phyloP scores from a whole-genome alignment of 2,888 invertebrate genomes.

The Tineola bisselliella region DNA sequence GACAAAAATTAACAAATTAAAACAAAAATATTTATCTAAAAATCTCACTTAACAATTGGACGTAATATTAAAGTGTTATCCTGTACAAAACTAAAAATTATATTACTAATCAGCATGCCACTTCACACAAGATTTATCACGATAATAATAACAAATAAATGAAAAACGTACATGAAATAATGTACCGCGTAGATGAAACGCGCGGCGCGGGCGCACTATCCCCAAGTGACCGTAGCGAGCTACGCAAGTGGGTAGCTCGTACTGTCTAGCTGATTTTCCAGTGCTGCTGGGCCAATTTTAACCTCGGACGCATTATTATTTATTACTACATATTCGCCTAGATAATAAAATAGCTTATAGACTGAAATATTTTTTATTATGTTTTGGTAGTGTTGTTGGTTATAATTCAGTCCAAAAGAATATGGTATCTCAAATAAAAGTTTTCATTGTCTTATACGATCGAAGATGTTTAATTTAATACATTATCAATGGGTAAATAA shows the following conservation, averaged over 20 bases:
- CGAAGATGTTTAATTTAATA: no score
- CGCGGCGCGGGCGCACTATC: conserved; percentile 3
- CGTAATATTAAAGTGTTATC: no score
- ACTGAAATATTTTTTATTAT: conserved; percentile 31
- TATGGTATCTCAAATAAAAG: no score
- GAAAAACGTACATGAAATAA: not conserved
- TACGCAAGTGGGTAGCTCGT: not conserved
- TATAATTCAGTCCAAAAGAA: no score
- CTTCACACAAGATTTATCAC: no score
- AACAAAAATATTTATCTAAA: no score
- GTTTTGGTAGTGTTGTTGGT: not conserved
- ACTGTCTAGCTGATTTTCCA: not conserved
- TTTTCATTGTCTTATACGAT: no score
- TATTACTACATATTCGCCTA: conserved; percentile 47
- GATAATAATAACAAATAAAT: not conserved
- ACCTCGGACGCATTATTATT: conserved; percentile 47
- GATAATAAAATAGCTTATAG: conserved; percentile 39
- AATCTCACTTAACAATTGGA: no score
- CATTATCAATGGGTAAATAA: no score
- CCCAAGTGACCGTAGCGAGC: conserved; percentile 4
- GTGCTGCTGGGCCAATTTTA: conserved; percentile 28
- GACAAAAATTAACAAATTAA: no score
- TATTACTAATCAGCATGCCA: no score
- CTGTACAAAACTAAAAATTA: no score
- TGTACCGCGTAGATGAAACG: not conserved